Percentiles rank a stretch among this genome's conserved stretches.
These are phyloP conservation scores for Salvator merianae DNA, from an alignment of 2,113 vertebrate genomes.

Conservation along the genomic window DNA sequence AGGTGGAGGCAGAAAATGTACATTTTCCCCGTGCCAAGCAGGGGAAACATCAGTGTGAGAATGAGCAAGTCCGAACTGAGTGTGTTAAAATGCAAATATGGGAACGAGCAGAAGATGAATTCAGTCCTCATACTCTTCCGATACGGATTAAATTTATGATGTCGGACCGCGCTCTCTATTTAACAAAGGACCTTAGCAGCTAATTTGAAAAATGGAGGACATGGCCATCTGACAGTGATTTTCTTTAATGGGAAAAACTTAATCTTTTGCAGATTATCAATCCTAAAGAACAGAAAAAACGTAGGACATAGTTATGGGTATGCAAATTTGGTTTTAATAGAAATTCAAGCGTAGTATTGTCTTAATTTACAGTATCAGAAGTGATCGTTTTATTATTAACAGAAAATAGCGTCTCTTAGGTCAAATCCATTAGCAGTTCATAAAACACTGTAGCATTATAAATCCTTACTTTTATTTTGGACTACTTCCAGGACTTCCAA, in stretches of 20 bases:
- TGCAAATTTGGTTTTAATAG: background rate
- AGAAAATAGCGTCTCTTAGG: background rate
- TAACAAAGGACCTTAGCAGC: too few relatives aligned
- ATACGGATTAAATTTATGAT: too few relatives aligned
- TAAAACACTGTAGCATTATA: background rate
- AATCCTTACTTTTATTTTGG: constrained; percentile 10
- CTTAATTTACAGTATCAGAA: background rate
- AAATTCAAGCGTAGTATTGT: background rate
- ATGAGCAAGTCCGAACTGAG: too few relatives aligned
- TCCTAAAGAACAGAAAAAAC: background rate
- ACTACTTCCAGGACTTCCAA: background rate
- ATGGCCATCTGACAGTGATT: background rate
- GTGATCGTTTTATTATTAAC: background rate
- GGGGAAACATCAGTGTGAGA: too few relatives aligned
- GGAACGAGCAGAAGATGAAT: too few relatives aligned
- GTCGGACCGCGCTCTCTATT: too few relatives aligned
- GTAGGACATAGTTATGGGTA: background rate
- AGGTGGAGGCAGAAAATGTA: too few relatives aligned
- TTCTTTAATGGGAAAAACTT: background rate
- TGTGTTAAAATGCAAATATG: too few relatives aligned
- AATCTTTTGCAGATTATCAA: background rate
- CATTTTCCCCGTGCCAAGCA: too few relatives aligned
- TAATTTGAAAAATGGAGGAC: background rate
- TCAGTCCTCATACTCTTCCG: too few relatives aligned
- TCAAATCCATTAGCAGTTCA: constrained; percentile 9